Evolutionary conservation across 2,888 invertebrate species (phyloP).

Genomic region (Tuta absoluta): DNA sequence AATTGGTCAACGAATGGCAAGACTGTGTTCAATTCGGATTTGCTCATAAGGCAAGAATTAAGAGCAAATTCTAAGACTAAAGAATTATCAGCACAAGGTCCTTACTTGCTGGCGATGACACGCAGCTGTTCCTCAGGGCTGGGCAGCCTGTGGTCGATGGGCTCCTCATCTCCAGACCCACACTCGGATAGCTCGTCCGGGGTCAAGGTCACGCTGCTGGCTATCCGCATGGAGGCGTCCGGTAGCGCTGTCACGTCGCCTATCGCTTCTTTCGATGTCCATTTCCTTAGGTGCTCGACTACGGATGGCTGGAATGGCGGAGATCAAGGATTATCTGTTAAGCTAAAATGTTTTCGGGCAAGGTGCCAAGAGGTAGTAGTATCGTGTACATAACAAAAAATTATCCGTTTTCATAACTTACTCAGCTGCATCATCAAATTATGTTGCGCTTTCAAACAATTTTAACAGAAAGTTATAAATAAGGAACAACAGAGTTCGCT

Average conservation of each 20-base stretch:
- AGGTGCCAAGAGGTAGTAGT: neutral
- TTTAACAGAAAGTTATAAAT: no score
- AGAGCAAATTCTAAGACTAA: neutral
- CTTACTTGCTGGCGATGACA: constrained; percentile 15
- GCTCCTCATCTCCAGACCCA: constrained; percentile 84
- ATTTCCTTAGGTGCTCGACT: constrained; percentile 89
- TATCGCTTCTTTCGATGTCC: constrained; percentile 91
- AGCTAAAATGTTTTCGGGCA: neutral
- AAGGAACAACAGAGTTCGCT: no score
- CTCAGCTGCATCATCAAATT: no score
- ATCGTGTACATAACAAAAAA: no score
- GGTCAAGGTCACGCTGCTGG: constrained; percentile 73
- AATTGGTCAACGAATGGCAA: no score
- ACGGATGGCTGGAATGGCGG: constrained; percentile 85
- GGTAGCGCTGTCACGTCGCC: constrained; percentile 91
- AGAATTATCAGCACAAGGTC: no score
- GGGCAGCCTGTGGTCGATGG: constrained; percentile 91
- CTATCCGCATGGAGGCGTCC: constrained; percentile 88
- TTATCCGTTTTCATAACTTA: neutral
- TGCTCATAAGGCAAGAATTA: constrained; percentile 4
- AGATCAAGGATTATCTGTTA: constrained; percentile 23
- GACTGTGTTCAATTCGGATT: neutral
- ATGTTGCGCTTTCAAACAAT: no score
- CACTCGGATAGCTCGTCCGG: constrained; percentile 78
- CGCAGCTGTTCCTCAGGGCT: constrained; percentile 90